Evolutionary conservation across 2,113 vertebrate genomes (phyloP), one percentile per base, ranked within the genome.

Genomic region (Phyllopteryx taeniolatus): DNA sequence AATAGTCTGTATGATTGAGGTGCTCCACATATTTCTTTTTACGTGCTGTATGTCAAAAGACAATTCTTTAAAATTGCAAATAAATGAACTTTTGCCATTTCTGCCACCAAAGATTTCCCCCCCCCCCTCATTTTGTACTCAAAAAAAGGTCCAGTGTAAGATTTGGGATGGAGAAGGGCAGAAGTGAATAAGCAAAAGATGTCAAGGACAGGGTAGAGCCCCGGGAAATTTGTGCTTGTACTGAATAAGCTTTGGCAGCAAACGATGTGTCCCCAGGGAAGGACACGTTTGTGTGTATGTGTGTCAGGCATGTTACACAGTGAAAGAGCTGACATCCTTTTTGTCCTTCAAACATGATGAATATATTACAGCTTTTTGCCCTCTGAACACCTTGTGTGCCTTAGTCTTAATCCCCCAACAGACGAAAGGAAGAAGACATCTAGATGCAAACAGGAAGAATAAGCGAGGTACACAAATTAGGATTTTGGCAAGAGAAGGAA

Each of bases 241-340:
- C 46, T 75, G 81, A 86, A 87, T 87, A 85, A 79, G 80, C 67
- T 81, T 66, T 85, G 86, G 84, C 84, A 87, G 80, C 77, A 71
- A 81, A 83, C 68, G 72, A 39, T 27, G 62, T 74, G 66, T n/a
- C 77, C 84, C 83, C 14, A 59, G 65, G 78, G 87, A 68, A 66
- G 74, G 68, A 72, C 76, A 33, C 56, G 56, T 74, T 9, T 78
- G 49, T 67, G 63, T 49, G 56, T 59, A 42, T 33, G 56, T 59
- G 49, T 33, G 51, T 17, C 35, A 8, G 44, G 20, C 14, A 33
- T 19, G 44, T 17, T 35, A 10, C 22, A 33, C 31, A 4, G 8
- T 49, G 79, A 79, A 78, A 74, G 35, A 57, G 73, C 77, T 33
- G 10, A 81, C 69, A 79, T 78, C 75, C 68, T 72, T 70, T 80